Evolutionary conservation across 2,888 invertebrate species (phyloP), one percentile per base, ranked within the genome.

Genomic region (Ophion slaviceki): DNA sequence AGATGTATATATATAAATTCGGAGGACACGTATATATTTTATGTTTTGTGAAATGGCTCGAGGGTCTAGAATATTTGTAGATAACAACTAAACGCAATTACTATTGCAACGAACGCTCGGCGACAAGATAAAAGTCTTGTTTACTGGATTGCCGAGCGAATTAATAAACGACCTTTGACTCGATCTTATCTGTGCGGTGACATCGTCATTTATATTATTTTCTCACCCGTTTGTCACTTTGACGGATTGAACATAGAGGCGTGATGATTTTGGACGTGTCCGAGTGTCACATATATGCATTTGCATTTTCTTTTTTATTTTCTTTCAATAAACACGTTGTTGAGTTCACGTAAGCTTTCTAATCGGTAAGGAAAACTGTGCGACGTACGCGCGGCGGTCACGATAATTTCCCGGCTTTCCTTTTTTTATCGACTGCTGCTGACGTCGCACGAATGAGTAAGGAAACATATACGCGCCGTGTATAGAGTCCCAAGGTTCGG

Each of bases 101-200:
- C 10, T 75, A 24, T 75, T 32, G 53, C 47, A 28, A 47, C 17
- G n/a, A 6, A 70, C 32, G 17, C 47, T 32, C 17, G 61, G 14
- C 24, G 82, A 86, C 82, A 77, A 86, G 76, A 86, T 82, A 64
- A 83, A 57, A 67, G 28, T 72, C 64, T 80, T 86, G 86, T 86
- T 86, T 86, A 86, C 86, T 45, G 74, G 77, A 80, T 83, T 83
- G 47, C 28, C 28, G 36, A 78, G 40, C 68, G 80, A 80, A 80
- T 86, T 86, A 83, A 86, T 86, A 76, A 83, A 77, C 83, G 86
- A 86, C 86, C 86, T 80, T 80, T 86, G 80, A 84, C 84, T 68
- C n/a, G 40, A 57, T 53, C 7, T 47, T 67, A 32, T 78, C 10
- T 59, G 20, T 45, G 71, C 77, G 40, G 75, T 71, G 70, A 66